Percentiles rank a stretch among this genome's conserved stretches.
Evolutionary conservation across 2,888 invertebrate genomes (phyloP).

Genomic region (Euphydryas editha): DNA sequence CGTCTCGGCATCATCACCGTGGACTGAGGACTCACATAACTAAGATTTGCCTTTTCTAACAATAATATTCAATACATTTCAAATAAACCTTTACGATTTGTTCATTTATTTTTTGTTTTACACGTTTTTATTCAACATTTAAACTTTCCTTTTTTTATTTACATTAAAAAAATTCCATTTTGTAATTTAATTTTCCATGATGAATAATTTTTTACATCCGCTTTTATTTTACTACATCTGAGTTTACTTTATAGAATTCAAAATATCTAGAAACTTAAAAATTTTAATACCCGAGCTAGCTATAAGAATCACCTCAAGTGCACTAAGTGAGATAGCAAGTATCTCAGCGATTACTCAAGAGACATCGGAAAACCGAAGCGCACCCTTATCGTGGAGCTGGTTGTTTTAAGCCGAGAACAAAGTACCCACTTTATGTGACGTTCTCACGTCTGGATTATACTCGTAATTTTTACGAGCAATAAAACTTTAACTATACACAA

Average conservation of each 20-base stretch:
- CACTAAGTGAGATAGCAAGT: conserved; percentile 62
- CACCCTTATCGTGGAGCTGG: conserved; percentile 57
- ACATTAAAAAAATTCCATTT: too few relatives aligned
- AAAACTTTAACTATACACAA: conserved; percentile 33
- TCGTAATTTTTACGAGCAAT: conserved; percentile 47
- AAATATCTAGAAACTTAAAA: conserved; percentile 28
- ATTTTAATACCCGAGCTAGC: conserved; percentile 36
- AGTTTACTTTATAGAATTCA: conserved; percentile 25
- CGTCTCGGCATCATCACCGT: conserved; percentile 56
- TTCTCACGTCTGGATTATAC: conserved; percentile 50
- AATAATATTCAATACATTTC: conserved; percentile 49
- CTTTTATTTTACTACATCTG: too few relatives aligned
- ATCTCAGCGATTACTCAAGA: conserved; percentile 70
- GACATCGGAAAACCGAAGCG: conserved; percentile 62
- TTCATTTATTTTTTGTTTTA: conserved; percentile 54
- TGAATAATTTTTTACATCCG: too few relatives aligned
- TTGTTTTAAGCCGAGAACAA: conserved; percentile 47
- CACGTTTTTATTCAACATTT: neutral
- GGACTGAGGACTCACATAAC: conserved; percentile 71
- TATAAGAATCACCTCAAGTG: conserved; percentile 66
- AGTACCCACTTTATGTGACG: conserved; percentile 42
- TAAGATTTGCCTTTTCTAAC: conserved; percentile 57
- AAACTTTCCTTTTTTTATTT: too few relatives aligned
- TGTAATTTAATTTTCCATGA: too few relatives aligned
- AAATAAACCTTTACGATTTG: conserved; percentile 49